Conservation (phyloP, 2,797 vertebrate genomes). For the Hydrophis major region DNA sequence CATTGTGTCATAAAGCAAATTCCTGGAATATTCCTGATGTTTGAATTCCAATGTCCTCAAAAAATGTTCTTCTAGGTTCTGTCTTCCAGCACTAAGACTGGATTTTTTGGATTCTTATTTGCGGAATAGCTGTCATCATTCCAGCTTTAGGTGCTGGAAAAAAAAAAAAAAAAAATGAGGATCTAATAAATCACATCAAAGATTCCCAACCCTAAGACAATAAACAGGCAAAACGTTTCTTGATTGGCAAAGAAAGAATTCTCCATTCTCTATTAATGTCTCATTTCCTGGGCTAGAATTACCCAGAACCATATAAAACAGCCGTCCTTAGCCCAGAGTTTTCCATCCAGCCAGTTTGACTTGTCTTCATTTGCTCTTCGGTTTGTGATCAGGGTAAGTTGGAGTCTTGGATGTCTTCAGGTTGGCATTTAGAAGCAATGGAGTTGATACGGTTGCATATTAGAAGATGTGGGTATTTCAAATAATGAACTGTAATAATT, state of each 20-base stretch:
- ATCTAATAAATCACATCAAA: neutral
- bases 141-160: neutral
- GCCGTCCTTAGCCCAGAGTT: neutral
- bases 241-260: neutral
- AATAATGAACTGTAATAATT: neutral
- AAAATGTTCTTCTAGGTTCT: neutral
- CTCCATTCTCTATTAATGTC: neutral
- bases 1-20: neutral
- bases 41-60: neutral
- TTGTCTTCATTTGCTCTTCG: neutral
- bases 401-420: neutral
- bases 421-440: neutral
- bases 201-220: neutral
- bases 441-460: too few species aligned
- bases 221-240: neutral
- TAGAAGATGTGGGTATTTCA: neutral
- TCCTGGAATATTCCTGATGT: neutral
- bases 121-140: neutral
- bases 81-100: neutral
- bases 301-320: conserved; percentile 7
- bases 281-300: neutral
- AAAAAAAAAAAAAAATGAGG: neutral
- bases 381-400: neutral
- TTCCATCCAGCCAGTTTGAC: neutral
- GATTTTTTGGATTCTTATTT: neutral